phyloP scores from a whole-genome alignment of 2,888 invertebrate species.

The Chrysopilus asiliformis region DNA sequence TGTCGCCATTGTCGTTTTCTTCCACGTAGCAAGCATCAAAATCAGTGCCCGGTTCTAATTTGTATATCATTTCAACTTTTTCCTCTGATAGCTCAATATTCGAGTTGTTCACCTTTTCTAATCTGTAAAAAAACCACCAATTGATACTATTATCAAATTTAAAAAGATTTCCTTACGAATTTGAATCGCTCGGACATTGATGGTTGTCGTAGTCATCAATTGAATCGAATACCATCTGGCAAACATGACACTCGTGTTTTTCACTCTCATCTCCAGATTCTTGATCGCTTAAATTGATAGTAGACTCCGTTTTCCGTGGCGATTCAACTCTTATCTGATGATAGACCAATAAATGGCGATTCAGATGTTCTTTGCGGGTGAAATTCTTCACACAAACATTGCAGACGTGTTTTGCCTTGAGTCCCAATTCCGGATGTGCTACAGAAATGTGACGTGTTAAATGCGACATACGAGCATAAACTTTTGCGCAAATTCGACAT shows the following conservation, averaged over 20 bases:
- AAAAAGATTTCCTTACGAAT: too few species aligned
- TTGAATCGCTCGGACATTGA: too few species aligned
- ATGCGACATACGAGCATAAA: conserved; percentile 32
- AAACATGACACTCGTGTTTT: too few species aligned
- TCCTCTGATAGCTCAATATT: not conserved
- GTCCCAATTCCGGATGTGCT: conserved; percentile 4
- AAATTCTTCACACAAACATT: conserved; percentile 37
- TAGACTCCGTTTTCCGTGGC: too few species aligned
- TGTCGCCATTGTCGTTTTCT: not conserved
- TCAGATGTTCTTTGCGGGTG: conserved; percentile 34
- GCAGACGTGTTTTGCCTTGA: conserved; percentile 25
- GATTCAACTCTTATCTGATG: too few species aligned
- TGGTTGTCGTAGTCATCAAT: too few species aligned
- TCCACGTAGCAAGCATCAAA: not conserved
- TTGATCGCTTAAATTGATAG: not conserved
- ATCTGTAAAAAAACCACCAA: not conserved
- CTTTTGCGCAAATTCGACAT: conserved; percentile 36
- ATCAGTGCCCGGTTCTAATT: conserved; percentile 1
- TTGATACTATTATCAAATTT: not conserved
- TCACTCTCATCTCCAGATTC: conserved; percentile 1
- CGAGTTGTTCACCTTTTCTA: not conserved
- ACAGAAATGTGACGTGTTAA: conserved; percentile 26
- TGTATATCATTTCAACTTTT: not conserved
- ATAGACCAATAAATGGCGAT: conserved; percentile 29
- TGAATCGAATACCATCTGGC: too few species aligned